Percentiles rank a stretch among this genome's conserved stretches.
phyloP scores from a whole-genome alignment of 1,140 invertebrate species.

The Nymphalis io region DNA sequence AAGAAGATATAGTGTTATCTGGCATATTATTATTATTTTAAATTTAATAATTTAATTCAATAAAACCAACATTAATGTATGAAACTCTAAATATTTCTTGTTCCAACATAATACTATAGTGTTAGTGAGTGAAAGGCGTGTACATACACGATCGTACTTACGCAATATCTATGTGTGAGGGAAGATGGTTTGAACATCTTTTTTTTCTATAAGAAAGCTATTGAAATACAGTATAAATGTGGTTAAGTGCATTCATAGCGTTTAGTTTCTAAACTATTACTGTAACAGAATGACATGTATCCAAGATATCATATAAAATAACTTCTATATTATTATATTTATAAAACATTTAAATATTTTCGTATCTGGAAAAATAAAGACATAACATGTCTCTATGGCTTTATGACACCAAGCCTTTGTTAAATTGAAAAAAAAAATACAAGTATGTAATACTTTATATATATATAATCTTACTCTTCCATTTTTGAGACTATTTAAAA shows the following conservation, averaged over 20 bases:
- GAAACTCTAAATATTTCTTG: constrained; percentile 42
- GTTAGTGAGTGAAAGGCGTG: constrained; percentile 68
- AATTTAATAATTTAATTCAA: constrained; percentile 21
- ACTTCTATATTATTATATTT: neutral
- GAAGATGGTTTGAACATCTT: constrained; percentile 56
- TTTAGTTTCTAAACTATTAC: constrained; percentile 65
- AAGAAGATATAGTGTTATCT: no score
- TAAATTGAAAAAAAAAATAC: no score
- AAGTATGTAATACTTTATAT: no score
- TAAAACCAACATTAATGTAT: neutral
- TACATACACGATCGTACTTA: constrained; percentile 56
- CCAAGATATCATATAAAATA: constrained; percentile 38
- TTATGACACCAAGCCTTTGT: no score
- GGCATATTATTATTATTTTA: no score
- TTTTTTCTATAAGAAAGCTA: constrained; percentile 56
- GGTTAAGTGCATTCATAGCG: constrained; percentile 46
- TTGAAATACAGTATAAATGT: constrained; percentile 73
- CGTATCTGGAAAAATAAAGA: no score
- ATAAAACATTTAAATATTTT: no score
- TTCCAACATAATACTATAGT: constrained; percentile 37
- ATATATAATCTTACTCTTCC: no score
- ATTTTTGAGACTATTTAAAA: no score
- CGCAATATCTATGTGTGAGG: constrained; percentile 51
- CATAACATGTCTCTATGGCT: no score
- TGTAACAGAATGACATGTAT: constrained; percentile 54